Base-by-base conservation (phyloP, 2,113 vertebrate species). In the Furnarius figulus region DNA sequence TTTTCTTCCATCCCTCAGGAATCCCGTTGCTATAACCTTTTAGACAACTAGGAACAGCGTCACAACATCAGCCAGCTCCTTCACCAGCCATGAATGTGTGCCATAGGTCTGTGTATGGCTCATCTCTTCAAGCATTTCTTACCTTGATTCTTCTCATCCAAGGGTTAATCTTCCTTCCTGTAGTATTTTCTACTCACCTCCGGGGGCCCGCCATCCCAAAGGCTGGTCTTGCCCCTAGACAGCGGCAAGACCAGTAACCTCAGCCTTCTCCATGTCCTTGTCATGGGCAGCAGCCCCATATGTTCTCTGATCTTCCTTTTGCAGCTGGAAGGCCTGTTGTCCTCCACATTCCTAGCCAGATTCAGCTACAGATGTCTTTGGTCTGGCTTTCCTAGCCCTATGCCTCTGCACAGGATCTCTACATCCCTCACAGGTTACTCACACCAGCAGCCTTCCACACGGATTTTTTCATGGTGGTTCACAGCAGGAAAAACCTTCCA, bases 401-500 rank as follows among this genome's bases (percentile, higher is more conserved):
- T 2, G 22, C 40, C 14, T 30, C 14, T 49, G 12, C 42, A 42
- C 7, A 66, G 37, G 33, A 16, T 31, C 33, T 52, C n/a, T 30
- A 8, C 3, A 3, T 37, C 20, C 24, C 37, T 81, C 35, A 28
- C 0, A 19, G 23, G 49, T 50, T n/a, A 78, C 20, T 27, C 24
- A 4, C 47, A 40, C 33, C 7, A 14, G 52, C 35, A 73, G 27
- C 22, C 37, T 83, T 85, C 67, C 28, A 47, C 15, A 23, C 8
- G 68, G 58, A 10, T 5, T 30, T 55, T 22, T 37, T 67, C 2
- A 6, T 1, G 1, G 52, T 22, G 22, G 22, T 30, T 1, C 12
- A 31, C 0, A 4, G 39, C 18, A 61, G 25, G 25, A 73, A 76
- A 73, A 72, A 10, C 27, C 20, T 6, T 17, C 4, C 12, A 30